Evolutionary conservation across 2,888 invertebrate species (phyloP).

Genomic region (Sesia apiformis): DNA sequence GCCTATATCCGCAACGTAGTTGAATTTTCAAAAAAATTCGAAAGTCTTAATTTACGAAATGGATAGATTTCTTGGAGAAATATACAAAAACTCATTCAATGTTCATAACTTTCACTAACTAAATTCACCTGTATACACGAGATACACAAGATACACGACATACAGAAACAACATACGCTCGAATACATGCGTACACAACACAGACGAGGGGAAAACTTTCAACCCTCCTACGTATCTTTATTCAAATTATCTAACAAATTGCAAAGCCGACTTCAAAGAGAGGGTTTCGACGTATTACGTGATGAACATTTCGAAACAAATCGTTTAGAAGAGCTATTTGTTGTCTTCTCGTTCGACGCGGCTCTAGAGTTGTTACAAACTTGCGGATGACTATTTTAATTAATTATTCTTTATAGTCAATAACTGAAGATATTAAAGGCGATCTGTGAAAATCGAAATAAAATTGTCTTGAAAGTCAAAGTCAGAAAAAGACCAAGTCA

Average conservation of each 20-base stretch:
- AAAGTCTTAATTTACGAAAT: too few relatives aligned
- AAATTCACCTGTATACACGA: not conserved
- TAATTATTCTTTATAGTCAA: too few relatives aligned
- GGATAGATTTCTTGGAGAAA: too few relatives aligned
- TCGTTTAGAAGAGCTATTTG: constrained; percentile 26
- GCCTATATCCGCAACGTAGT: too few relatives aligned
- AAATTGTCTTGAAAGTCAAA: too few relatives aligned
- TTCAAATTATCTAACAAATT: constrained; percentile 41
- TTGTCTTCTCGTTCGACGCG: constrained; percentile 11
- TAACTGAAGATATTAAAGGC: too few relatives aligned
- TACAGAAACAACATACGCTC: not conserved
- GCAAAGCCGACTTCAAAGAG: constrained; percentile 32
- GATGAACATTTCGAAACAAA: constrained; percentile 34
- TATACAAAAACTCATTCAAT: not conserved
- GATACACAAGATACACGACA: not conserved
- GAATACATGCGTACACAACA: not conserved
- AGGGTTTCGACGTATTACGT: constrained; percentile 18
- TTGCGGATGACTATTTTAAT: too few relatives aligned
- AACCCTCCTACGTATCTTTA: constrained; percentile 15
- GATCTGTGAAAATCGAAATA: too few relatives aligned
- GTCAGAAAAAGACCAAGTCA: too few relatives aligned
- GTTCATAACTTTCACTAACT: not conserved
- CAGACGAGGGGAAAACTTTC: not conserved
- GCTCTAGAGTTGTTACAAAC: not conserved
- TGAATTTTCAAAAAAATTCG: too few relatives aligned